Evolutionary conservation across 2,888 invertebrate species (phyloP).

Genomic region (Acleris cristana): DNA sequence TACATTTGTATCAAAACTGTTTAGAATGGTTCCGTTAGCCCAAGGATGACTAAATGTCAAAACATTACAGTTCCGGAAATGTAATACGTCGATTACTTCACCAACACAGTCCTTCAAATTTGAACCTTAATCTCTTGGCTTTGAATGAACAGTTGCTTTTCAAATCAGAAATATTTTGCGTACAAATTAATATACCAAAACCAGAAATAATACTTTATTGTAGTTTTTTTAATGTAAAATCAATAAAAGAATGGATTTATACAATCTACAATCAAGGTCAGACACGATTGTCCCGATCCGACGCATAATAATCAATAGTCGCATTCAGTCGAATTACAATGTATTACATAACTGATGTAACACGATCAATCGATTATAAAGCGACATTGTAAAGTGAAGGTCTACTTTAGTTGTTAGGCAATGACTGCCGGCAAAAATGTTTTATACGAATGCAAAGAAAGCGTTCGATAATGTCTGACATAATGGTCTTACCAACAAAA

Average conservation of each 20-base stretch:
- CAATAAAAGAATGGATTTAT: constrained; percentile 15
- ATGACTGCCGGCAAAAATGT: too few relatives aligned
- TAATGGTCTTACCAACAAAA: too few relatives aligned
- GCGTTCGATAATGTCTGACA: too few relatives aligned
- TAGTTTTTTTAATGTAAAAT: constrained; percentile 3
- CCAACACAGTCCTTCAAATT: background rate
- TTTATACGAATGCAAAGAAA: too few relatives aligned
- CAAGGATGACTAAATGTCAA: too few relatives aligned
- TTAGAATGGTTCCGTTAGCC: too few relatives aligned
- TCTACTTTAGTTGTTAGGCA: background rate
- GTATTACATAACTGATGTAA: constrained; percentile 21
- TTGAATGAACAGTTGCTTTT: background rate
- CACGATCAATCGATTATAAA: background rate
- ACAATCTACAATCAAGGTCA: constrained; percentile 16
- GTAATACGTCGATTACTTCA: too few relatives aligned
- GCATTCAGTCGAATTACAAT: constrained; percentile 15
- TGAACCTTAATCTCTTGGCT: background rate
- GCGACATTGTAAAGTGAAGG: constrained; percentile 8
- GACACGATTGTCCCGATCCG: constrained; percentile 3
- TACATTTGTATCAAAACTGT: too few relatives aligned
- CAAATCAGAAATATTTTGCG: background rate
- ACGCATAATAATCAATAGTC: constrained; percentile 11
- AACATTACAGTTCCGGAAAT: too few relatives aligned
- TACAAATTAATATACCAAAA: background rate
- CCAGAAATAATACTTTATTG: background rate